Evolutionary conservation across 2,888 invertebrate genomes (phyloP).

Genomic region (Eupithecia inturbata): DNA sequence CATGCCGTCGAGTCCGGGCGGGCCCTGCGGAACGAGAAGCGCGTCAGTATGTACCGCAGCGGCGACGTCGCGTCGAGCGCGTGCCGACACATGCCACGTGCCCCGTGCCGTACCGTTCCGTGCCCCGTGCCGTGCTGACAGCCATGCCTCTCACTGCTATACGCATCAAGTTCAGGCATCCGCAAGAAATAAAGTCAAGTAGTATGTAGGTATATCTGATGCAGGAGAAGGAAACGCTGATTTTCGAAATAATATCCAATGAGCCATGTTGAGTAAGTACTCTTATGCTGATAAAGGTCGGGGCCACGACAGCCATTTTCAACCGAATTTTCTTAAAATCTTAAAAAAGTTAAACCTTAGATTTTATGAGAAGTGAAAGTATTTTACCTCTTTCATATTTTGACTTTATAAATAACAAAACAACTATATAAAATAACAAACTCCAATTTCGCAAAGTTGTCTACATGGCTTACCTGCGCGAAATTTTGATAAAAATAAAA

Average conservation of each 20-base stretch:
- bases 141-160: not conserved
- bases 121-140: constrained; percentile 16
- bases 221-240: not conserved
- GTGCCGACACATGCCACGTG: constrained; percentile 14
- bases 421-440: too few relatives aligned
- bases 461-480: too few relatives aligned
- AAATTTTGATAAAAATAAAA: too few relatives aligned
- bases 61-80: constrained; percentile 20
- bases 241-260: not conserved
- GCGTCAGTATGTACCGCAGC: constrained; percentile 46
- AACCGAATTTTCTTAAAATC: too few relatives aligned
- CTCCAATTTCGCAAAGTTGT: too few relatives aligned
- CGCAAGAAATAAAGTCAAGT: not conserved
- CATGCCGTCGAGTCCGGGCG: constrained; percentile 97
- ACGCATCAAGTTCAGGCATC: not conserved
- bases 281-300: too few relatives aligned
- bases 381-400: too few relatives aligned
- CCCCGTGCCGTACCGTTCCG: not conserved
- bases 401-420: too few relatives aligned
- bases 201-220: not conserved
- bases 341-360: too few relatives aligned
- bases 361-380: too few relatives aligned
- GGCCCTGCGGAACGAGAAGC: constrained; percentile 90
- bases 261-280: too few relatives aligned
- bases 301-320: too few relatives aligned